phyloP scores from a whole-genome alignment of 2,113 vertebrate species.

The Spilogale gracilis region DNA sequence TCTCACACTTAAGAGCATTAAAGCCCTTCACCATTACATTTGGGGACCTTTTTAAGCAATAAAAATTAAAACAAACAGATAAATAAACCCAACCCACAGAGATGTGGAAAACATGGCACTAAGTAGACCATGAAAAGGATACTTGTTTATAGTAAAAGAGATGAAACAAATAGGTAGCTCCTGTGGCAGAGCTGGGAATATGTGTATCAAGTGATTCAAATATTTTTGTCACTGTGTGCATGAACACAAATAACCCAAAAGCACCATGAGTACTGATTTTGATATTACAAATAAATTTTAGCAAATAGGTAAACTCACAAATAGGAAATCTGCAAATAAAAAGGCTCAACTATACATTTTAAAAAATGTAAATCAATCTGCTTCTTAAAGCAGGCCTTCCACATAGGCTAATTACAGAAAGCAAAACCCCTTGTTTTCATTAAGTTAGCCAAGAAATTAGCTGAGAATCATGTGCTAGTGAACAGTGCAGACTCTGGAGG shows the following conservation, averaged over 20 bases:
- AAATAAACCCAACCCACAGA: neutral
- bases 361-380: neutral
- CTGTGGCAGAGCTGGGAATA: neutral
- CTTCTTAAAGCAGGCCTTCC: constrained; percentile 1
- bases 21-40: neutral
- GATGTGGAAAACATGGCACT: neutral
- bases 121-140: neutral
- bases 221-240: neutral
- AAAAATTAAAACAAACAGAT: neutral
- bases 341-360: neutral
- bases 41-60: neutral
- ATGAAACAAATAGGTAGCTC: neutral
- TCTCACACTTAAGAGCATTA: neutral
- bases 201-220: neutral
- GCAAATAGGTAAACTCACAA: neutral
- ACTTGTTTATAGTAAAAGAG: neutral
- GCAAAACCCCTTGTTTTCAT: neutral
- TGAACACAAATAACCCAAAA: neutral
- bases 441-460: neutral
- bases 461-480: neutral
- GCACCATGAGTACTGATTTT: neutral
- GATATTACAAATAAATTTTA: neutral
- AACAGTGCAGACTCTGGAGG: neutral
- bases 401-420: neutral
- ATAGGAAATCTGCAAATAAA: neutral